phyloP scores from a whole-genome alignment of 2,113 vertebrate genomes.

The Grus americana region DNA sequence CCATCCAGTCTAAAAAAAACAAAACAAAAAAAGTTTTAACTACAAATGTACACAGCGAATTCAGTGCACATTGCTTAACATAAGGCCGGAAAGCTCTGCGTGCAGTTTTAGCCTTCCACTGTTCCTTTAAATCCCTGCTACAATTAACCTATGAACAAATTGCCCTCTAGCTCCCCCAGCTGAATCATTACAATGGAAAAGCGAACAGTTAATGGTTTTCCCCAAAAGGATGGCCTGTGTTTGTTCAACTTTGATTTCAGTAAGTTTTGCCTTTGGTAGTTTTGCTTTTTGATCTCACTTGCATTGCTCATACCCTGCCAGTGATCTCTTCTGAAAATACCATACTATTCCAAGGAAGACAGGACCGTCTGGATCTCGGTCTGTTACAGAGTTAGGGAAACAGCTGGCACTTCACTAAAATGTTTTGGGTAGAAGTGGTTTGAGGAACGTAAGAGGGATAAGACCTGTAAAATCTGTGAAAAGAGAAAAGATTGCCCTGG shows the following conservation, averaged over 20 bases:
- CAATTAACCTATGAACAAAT: conserved; percentile 45
- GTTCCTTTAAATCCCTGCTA: neutral
- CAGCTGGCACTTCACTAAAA: neutral
- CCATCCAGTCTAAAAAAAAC: neutral
- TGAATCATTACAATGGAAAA: conserved; percentile 38
- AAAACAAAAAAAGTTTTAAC: neutral
- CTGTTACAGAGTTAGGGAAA: neutral
- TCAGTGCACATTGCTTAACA: neutral
- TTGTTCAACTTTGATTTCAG: neutral
- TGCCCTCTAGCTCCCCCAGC: conserved; percentile 68
- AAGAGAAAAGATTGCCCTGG: neutral
- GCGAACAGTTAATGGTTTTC: neutral
- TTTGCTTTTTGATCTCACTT: neutral
- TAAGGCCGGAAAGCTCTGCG: neutral
- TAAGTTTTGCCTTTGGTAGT: neutral
- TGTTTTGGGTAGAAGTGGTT: neutral
- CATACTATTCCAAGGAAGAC: neutral
- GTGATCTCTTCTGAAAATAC: neutral
- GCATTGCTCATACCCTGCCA: neutral
- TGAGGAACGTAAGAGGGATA: neutral
- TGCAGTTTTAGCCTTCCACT: neutral
- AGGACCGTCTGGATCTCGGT: neutral
- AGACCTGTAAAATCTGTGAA: neutral
- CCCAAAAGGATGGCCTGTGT: neutral
- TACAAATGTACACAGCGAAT: neutral